Conservation (phyloP, 1,140 invertebrate species). For the Drosophila bifasciata region DNA sequence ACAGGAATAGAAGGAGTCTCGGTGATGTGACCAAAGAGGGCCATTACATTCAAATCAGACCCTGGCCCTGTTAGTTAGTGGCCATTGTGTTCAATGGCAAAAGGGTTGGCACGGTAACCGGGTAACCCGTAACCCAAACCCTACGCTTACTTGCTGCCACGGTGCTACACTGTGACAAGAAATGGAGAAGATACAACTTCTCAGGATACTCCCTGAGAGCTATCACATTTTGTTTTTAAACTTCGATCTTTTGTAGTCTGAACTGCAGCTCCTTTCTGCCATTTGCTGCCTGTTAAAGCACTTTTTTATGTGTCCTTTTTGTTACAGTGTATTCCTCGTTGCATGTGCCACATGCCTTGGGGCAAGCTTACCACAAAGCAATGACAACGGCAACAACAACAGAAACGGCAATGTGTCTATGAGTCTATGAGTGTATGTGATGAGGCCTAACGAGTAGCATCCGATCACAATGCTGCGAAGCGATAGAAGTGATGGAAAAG, state of each 20-base stretch:
- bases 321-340: too few relatives aligned
- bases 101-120: slow-evolving; percentile 12
- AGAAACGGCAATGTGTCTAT: background rate
- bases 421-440: too few relatives aligned
- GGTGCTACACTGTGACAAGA: background rate
- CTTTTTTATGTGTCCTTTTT: too few relatives aligned
- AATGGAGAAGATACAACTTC: too few relatives aligned
- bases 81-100: slow-evolving; percentile 63
- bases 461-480: too few relatives aligned
- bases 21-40: slow-evolving; percentile 37
- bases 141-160: background rate
- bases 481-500: too few relatives aligned
- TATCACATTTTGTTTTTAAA: too few relatives aligned
- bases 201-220: too few relatives aligned
- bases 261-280: too few relatives aligned
- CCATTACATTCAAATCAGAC: slow-evolving; percentile 81
- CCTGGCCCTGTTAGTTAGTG: slow-evolving; percentile 76
- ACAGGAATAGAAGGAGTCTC: background rate
- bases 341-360: slow-evolving; percentile 2
- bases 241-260: too few relatives aligned
- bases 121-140: background rate
- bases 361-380: slow-evolving; percentile 1
- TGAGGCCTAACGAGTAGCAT: too few relatives aligned
- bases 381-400: slow-evolving; percentile 7
- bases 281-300: too few relatives aligned